phyloP scores from a whole-genome alignment of 1,140 invertebrate genomes.

The Ceratitis capitata region DNA sequence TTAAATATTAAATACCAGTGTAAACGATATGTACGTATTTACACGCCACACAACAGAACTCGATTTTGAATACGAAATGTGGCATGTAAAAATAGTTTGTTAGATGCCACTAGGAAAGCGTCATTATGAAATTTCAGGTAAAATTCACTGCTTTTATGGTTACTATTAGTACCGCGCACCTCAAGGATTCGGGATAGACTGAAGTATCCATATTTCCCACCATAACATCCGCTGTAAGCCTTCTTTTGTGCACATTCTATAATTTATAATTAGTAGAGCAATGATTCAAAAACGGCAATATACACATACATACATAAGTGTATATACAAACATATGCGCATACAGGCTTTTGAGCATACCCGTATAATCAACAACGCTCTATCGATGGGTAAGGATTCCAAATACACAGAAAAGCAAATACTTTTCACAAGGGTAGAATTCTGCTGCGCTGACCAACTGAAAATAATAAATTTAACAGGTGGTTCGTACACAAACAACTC shows the following conservation, averaged over 20 bases:
- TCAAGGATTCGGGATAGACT: slow-evolving; percentile 15
- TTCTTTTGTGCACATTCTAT: background rate
- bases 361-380: background rate
- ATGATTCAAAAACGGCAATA: background rate
- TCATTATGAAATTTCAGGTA: background rate
- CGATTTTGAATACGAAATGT: background rate
- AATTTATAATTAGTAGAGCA: background rate
- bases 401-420: background rate
- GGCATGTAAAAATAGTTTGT: background rate
- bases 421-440: background rate
- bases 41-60: background rate
- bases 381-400: background rate
- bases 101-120: background rate
- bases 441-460: background rate
- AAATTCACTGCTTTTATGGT: background rate
- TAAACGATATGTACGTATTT: background rate
- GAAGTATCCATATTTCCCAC: slow-evolving; percentile 5
- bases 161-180: background rate
- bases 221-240: background rate
- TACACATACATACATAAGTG: background rate
- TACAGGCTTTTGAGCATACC: no score
- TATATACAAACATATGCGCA: background rate
- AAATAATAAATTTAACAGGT: background rate
- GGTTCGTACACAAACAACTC: background rate
- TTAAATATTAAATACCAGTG: background rate